Percentiles rank a stretch among this genome's conserved stretches.
These are phyloP conservation scores for Thymelicus acteon DNA, from an alignment of 2,888 invertebrate genomes.

Conservation along the genomic window DNA sequence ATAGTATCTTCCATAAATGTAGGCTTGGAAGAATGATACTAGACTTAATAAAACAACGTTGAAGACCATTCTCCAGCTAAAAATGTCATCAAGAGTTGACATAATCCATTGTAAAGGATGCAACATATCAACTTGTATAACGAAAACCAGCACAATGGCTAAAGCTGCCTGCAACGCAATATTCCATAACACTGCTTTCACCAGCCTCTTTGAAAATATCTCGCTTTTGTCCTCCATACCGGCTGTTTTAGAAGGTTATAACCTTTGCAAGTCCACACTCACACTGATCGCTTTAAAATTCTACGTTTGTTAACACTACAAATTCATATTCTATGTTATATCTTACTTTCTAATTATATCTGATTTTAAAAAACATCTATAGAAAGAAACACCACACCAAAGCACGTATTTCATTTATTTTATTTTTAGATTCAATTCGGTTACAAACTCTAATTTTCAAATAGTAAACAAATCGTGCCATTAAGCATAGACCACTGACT, in stretches of 20 bases:
- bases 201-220: constrained; percentile 85
- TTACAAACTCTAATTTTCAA: no score
- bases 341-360: no score
- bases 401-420: no score
- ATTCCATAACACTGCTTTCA: constrained; percentile 85
- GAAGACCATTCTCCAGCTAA: constrained; percentile 87
- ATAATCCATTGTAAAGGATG: constrained; percentile 88
- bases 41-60: constrained; percentile 86
- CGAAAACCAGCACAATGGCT: constrained; percentile 76
- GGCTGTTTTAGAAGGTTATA: constrained; percentile 40
- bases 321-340: no score
- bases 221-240: constrained; percentile 78
- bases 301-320: no score
- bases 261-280: not conserved
- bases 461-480: no score
- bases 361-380: no score
- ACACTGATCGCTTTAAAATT: not conserved
- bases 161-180: constrained; percentile 83
- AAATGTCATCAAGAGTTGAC: constrained; percentile 84
- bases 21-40: constrained; percentile 89
- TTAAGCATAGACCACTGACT: no score
- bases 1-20: constrained; percentile 89
- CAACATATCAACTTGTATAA: constrained; percentile 86
- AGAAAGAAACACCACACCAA: no score
- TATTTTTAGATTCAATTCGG: no score